Evolutionary conservation across 2,113 vertebrate species (phyloP).

Genomic region (Ploceus nigricollis): DNA sequence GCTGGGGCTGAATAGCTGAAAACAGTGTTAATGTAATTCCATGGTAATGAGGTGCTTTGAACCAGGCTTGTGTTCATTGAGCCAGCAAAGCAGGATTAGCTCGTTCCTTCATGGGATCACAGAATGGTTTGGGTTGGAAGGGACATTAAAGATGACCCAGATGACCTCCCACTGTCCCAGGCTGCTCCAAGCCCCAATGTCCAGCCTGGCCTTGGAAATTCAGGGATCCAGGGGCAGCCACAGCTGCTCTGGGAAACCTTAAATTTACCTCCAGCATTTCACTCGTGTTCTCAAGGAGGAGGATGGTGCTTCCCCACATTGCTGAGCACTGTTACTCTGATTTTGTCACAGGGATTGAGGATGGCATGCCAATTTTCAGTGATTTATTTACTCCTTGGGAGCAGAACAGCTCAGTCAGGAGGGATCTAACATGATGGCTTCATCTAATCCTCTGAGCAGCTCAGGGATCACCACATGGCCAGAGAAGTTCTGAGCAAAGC

Average conservation of each 20-base stretch:
- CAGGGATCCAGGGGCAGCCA: not conserved
- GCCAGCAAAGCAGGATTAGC: not conserved
- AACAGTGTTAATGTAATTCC: not conserved
- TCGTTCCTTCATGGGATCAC: not conserved
- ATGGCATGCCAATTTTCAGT: not conserved
- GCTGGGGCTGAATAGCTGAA: not conserved
- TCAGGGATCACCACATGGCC: not conserved
- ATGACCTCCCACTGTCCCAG: rapidly evolving
- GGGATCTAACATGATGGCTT: not conserved
- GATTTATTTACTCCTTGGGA: not conserved
- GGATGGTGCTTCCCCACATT: rapidly evolving
- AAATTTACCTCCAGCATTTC: not conserved
- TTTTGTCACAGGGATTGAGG: not conserved
- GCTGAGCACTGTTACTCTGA: not conserved
- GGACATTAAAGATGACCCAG: not conserved
- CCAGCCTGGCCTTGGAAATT: not conserved
- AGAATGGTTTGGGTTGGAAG: not conserved
- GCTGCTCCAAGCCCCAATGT: rapidly evolving
- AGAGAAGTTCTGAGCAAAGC: not conserved
- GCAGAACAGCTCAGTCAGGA: not conserved
- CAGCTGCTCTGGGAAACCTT: not conserved
- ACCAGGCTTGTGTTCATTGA: not conserved
- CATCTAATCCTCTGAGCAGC: not conserved
- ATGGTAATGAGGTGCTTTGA: not conserved
- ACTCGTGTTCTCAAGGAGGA: not conserved